These are phyloP conservation scores for Myzus persicae DNA, from an alignment of 1,140 invertebrate genomes.

Conservation along the genomic window DNA sequence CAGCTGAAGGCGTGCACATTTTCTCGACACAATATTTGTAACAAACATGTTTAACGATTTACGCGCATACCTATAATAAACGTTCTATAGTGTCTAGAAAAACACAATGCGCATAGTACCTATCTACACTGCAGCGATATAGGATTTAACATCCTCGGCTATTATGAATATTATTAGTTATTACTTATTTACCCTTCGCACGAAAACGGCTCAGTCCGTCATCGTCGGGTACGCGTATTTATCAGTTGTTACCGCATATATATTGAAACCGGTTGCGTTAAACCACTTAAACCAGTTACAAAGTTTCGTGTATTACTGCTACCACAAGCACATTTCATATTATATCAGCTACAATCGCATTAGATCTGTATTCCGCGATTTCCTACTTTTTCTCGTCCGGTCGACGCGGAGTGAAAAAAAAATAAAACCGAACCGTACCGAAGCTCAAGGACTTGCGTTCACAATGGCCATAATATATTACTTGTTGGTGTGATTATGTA, in stretches of 20 bases:
- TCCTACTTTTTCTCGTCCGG: neutral
- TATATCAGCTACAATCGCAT: neutral
- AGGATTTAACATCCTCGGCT: neutral
- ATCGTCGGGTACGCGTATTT: neutral
- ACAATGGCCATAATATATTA: neutral
- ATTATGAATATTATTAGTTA: neutral
- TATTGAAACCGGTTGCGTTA: constrained; percentile 23
- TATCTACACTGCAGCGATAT: neutral
- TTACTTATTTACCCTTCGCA: neutral
- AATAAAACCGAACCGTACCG: neutral
- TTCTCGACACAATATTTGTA: neutral
- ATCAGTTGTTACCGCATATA: neutral
- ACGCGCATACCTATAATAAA: neutral
- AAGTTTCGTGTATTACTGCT: neutral
- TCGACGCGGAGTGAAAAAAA: neutral
- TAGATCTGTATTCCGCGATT: neutral
- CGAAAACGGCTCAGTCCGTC: neutral
- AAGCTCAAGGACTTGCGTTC: constrained; percentile 4
- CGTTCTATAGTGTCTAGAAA: neutral
- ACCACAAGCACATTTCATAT: neutral
- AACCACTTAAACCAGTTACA: neutral
- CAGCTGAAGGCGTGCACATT: neutral
- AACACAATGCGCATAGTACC: neutral
- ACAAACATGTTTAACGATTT: neutral
- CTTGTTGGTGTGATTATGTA: neutral